Evolutionary conservation across 2,797 vertebrate species (phyloP).

Genomic region (Ciconia nigra): DNA sequence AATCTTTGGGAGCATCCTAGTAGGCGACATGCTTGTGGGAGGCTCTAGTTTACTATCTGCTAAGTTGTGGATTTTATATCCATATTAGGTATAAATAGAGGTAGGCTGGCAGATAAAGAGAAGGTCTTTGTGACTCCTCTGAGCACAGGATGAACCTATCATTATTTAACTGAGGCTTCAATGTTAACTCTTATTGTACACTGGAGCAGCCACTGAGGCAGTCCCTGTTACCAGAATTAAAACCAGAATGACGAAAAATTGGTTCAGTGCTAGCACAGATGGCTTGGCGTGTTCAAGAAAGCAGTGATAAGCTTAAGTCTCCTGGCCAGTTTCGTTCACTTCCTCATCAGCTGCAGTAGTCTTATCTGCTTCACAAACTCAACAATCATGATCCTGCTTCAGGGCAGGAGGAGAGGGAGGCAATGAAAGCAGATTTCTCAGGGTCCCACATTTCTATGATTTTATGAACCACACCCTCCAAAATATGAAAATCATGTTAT

Average conservation of each 20-base stretch:
- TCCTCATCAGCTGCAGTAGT: not conserved
- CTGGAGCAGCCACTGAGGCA: not conserved
- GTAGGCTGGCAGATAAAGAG: slow-evolving; percentile 36
- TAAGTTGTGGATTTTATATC: slow-evolving; percentile 24
- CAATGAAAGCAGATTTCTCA: not conserved
- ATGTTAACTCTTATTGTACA: not conserved
- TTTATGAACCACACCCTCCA: not conserved
- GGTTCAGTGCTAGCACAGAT: not conserved
- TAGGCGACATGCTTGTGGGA: not conserved
- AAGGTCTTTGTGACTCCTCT: slow-evolving; percentile 48
- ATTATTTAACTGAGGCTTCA: not conserved
- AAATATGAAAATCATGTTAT: not conserved
- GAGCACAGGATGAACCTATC: not conserved
- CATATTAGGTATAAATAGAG: slow-evolving; percentile 62
- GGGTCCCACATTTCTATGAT: not conserved
- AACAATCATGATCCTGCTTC: not conserved
- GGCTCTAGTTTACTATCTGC: slow-evolving; percentile 27
- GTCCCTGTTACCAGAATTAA: not conserved
- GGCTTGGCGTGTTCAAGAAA: not conserved
- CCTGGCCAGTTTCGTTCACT: not conserved
- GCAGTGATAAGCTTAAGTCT: not conserved
- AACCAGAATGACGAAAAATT: not conserved
- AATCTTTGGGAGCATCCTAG: not conserved
- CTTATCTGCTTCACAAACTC: not conserved
- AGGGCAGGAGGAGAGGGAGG: not conserved